Evolutionary conservation across 2,797 vertebrate species (phyloP).

Genomic region (Salarias fasciatus): DNA sequence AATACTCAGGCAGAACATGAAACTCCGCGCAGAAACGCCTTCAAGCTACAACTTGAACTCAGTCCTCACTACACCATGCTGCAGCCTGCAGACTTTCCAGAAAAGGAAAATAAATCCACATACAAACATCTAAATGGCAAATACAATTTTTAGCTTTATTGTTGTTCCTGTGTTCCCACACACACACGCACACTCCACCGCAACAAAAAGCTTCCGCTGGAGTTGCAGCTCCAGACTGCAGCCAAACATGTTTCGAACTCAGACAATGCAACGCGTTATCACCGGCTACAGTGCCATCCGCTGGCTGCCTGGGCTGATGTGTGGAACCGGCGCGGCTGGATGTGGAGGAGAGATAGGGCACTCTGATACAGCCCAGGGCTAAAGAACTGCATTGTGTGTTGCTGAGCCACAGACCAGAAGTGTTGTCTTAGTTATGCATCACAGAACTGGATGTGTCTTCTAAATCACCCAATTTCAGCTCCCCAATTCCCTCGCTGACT

Average conservation of each 20-base stretch:
- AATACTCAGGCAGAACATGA: no score
- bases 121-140: slow-evolving; percentile 24
- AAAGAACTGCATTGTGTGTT: slow-evolving; percentile 55
- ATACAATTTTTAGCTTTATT: slow-evolving; percentile 6
- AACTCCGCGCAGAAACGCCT: no score
- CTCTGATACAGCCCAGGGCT: slow-evolving; percentile 64
- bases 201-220: slow-evolving; percentile 27
- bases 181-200: slow-evolving; percentile 19
- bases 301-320: slow-evolving; percentile 62
- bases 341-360: slow-evolving; percentile 67
- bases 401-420: slow-evolving; percentile 51
- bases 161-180: slow-evolving; percentile 14
- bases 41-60: no score
- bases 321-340: slow-evolving; percentile 60
- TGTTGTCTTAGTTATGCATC: slow-evolving; percentile 80
- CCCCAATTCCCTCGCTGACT: slow-evolving; percentile 54
- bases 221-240: slow-evolving; percentile 45
- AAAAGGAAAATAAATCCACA: no score
- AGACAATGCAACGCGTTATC: slow-evolving; percentile 70
- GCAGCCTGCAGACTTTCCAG: no score
- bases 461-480: slow-evolving; percentile 56
- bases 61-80: no score
- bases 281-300: slow-evolving; percentile 65
- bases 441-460: slow-evolving; percentile 61
- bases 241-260: slow-evolving; percentile 58